phyloP scores from a whole-genome alignment of 37 sponge, comb jelly and placozoan genomes.

The Axinella damicornis region DNA sequence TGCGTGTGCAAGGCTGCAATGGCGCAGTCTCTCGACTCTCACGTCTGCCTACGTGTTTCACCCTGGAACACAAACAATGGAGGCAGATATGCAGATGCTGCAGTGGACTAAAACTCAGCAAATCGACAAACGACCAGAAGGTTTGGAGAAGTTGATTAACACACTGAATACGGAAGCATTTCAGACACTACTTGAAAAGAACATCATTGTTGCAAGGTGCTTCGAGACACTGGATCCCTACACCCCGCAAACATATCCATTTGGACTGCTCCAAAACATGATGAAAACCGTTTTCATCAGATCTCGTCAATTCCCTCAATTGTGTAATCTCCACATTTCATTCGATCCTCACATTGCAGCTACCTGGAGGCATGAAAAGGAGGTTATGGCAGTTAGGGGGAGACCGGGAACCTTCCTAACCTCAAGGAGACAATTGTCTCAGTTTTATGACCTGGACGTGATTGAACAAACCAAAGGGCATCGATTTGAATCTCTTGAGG shows the following conservation, averaged over 20 bases:
- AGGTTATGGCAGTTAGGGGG: conserved; percentile 48
- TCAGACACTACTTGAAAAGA: background rate
- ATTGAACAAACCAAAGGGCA: conserved; percentile 6
- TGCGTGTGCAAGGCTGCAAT: background rate
- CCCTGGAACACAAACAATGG: conserved; percentile 45
- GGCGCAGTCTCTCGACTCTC: background rate
- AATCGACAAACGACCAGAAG: conserved; percentile 12
- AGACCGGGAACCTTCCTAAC: conserved; percentile 38
- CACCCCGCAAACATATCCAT: conserved; percentile 34
- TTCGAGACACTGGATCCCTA: conserved; percentile 52
- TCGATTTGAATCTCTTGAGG: conserved; percentile 3
- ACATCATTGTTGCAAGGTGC: conserved; percentile 28
- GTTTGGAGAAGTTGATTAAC: background rate
- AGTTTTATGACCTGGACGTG: background rate
- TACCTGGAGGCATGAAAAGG: conserved; percentile 29
- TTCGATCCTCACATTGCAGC: conserved; percentile 30
- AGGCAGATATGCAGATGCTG: conserved; percentile 61
- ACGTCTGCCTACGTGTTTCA: conserved; percentile 41
- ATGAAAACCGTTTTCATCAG: conserved; percentile 21
- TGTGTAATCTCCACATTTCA: conserved; percentile 19
- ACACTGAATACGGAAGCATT: conserved; percentile 18
- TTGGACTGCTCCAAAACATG: conserved; percentile 51
- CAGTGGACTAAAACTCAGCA: conserved; percentile 62
- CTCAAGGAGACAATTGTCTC: conserved; percentile 33
- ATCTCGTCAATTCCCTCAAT: conserved; percentile 27